Evolutionary conservation across 2,797 vertebrate genomes (phyloP).

Genomic region (Harpagifer antarcticus): DNA sequence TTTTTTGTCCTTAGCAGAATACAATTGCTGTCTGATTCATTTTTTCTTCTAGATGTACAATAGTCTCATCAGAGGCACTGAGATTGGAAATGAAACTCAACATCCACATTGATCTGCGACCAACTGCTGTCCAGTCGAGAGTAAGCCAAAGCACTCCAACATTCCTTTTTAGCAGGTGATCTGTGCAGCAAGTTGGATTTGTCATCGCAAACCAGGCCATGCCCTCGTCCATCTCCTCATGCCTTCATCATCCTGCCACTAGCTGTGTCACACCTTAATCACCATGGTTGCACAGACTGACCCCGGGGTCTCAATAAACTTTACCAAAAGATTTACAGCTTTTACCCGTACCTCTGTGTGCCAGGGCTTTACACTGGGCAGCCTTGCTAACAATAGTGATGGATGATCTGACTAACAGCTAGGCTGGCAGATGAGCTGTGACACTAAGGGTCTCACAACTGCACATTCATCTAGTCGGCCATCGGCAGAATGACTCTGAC

Average conservation of each 20-base stretch:
- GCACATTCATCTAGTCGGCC: conserved; percentile 22
- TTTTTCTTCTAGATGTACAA: conserved; percentile 35
- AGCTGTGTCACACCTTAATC: conserved; percentile 54
- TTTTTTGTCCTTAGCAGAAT: neutral
- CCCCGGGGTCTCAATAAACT: conserved; percentile 65
- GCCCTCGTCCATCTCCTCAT: conserved; percentile 32
- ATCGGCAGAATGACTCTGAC: conserved; percentile 11
- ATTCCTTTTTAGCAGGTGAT: conserved; percentile 1
- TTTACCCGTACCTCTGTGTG: conserved; percentile 17
- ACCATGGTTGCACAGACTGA: conserved; percentile 60
- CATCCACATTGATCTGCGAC: conserved; percentile 13
- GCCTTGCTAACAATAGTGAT: conserved; percentile 61
- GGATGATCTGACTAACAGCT: conserved; percentile 49
- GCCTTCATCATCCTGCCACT: conserved; percentile 43
- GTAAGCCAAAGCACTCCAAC: conserved; percentile 5
- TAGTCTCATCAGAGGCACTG: conserved; percentile 28
- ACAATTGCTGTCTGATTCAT: conserved; percentile 20
- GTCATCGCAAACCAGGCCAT: conserved; percentile 26
- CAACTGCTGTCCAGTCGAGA: neutral
- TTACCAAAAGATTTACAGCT: conserved; percentile 66
- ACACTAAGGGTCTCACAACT: conserved; percentile 33
- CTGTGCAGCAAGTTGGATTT: conserved; percentile 17
- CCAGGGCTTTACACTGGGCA: conserved; percentile 20
- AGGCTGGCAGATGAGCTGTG: conserved; percentile 41
- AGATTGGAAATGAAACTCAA: conserved; percentile 19